These are phyloP conservation scores for Epirrhoe tristata DNA, from an alignment of 2,888 invertebrate genomes.

Conservation along the genomic window DNA sequence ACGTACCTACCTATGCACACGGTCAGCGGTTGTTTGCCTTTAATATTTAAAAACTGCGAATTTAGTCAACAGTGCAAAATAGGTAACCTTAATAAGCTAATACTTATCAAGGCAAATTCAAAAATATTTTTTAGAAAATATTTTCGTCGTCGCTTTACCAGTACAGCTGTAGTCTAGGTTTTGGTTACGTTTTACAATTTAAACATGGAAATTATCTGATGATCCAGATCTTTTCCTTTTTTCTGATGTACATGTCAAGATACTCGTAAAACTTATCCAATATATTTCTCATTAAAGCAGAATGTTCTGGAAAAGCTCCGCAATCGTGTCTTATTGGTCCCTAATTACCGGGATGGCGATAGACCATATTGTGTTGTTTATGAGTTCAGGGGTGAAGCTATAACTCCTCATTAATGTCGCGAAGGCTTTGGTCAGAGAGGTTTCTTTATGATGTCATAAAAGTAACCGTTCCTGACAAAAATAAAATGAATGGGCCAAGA, in stretches of 20 bases:
- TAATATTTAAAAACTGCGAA: too few relatives aligned
- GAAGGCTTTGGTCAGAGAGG: slow-evolving; percentile 50
- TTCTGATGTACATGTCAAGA: background rate
- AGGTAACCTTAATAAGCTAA: too few relatives aligned
- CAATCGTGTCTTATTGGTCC: slow-evolving; percentile 18
- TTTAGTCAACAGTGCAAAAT: too few relatives aligned
- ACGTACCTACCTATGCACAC: too few relatives aligned
- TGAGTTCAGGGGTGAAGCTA: slow-evolving; percentile 38
- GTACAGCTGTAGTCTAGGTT: too few relatives aligned
- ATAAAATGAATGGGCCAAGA: slow-evolving; percentile 16
- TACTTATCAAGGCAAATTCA: too few relatives aligned
- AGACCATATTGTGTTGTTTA: slow-evolving; percentile 43
- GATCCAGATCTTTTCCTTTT: background rate
- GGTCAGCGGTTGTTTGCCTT: too few relatives aligned
- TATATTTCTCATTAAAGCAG: background rate
- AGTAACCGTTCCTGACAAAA: slow-evolving; percentile 58
- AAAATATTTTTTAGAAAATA: too few relatives aligned
- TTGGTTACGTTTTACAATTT: too few relatives aligned
- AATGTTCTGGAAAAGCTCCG: background rate
- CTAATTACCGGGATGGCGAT: slow-evolving; percentile 25
- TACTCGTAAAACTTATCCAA: background rate
- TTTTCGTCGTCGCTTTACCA: too few relatives aligned
- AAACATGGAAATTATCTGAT: too few relatives aligned
- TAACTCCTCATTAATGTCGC: slow-evolving; percentile 54
- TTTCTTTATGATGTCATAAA: slow-evolving; percentile 66